Evolutionary conservation across 2,888 invertebrate species (phyloP).

Genomic region (Conops quadrifasciatus): DNA sequence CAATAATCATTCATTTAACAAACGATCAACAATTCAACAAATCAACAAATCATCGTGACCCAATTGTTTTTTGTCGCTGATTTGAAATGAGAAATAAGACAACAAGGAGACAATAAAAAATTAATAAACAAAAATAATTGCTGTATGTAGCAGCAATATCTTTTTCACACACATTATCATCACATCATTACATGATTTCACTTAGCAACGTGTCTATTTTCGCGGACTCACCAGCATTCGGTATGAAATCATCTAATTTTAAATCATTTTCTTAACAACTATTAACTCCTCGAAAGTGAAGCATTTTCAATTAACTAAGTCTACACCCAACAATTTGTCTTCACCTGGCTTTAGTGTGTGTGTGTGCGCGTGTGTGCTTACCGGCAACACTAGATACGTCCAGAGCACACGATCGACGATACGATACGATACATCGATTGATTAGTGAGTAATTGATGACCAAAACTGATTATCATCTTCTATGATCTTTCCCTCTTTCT

Average conservation of each 20-base stretch:
- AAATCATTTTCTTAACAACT: not conserved
- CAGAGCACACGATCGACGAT: too few relatives aligned
- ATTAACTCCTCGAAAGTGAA: not conserved
- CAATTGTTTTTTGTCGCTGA: not conserved
- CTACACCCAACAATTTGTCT: slow-evolving; percentile 22
- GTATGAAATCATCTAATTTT: not conserved
- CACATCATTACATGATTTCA: not conserved
- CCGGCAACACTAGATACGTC: not conserved
- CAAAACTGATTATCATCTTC: slow-evolving; percentile 20
- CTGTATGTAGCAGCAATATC: too few relatives aligned
- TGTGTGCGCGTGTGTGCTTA: not conserved
- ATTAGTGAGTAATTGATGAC: slow-evolving; percentile 9
- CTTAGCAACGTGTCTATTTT: not conserved
- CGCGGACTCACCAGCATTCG: too few relatives aligned
- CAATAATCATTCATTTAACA: too few relatives aligned
- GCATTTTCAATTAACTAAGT: slow-evolving; percentile 24
- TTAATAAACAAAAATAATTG: not conserved
- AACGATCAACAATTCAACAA: too few relatives aligned
- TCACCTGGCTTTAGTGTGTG: not conserved
- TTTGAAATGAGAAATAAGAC: not conserved
- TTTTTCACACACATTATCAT: not conserved
- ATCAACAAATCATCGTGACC: not conserved
- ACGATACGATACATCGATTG: slow-evolving; percentile 5
- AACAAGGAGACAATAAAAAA: not conserved
- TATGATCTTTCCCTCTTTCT: not conserved